Conservation (phyloP, 1,140 invertebrate genomes). For the Muscidifurax raptorellus region DNA sequence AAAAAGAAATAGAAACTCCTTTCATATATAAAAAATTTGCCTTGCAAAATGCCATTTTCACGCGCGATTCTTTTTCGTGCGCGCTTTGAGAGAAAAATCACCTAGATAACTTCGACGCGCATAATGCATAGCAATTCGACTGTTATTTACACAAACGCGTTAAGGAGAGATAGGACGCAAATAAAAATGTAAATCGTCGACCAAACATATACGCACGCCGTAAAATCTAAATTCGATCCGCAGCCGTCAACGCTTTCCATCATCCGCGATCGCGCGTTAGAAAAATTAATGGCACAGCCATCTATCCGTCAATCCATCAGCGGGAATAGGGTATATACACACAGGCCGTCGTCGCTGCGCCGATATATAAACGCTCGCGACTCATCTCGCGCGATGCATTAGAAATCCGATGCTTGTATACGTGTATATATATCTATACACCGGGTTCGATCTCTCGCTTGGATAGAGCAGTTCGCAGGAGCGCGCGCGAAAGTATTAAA, state of each 20-base stretch:
- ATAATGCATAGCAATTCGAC: not conserved
- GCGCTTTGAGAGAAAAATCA: too few relatives aligned
- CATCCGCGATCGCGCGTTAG: too few relatives aligned
- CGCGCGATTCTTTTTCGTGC: too few relatives aligned
- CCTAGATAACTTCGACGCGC: not conserved
- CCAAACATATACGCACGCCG: not conserved
- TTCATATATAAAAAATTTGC: too few relatives aligned
- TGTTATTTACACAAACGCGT: too few relatives aligned
- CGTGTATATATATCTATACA: not conserved
- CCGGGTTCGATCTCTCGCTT: not conserved
- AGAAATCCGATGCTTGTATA: not conserved
- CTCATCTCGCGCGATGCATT: not conserved
- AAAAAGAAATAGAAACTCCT: too few relatives aligned
- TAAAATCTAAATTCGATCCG: not conserved
- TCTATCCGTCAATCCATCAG: not conserved
- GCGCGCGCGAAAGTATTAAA: conserved; percentile 20
- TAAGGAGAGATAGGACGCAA: not conserved
- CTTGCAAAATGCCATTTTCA: too few relatives aligned
- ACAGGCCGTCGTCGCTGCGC: not conserved
- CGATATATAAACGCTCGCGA: not conserved
- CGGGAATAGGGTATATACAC: not conserved
- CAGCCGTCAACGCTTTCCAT: not conserved
- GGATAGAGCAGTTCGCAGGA: not conserved
- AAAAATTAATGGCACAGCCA: not conserved
- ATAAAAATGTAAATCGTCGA: not conserved